Percentiles rank a stretch among this genome's conserved stretches.
These are phyloP conservation scores for Esperia sulphurella DNA, from an alignment of 2,888 invertebrate species.

Conservation along the genomic window DNA sequence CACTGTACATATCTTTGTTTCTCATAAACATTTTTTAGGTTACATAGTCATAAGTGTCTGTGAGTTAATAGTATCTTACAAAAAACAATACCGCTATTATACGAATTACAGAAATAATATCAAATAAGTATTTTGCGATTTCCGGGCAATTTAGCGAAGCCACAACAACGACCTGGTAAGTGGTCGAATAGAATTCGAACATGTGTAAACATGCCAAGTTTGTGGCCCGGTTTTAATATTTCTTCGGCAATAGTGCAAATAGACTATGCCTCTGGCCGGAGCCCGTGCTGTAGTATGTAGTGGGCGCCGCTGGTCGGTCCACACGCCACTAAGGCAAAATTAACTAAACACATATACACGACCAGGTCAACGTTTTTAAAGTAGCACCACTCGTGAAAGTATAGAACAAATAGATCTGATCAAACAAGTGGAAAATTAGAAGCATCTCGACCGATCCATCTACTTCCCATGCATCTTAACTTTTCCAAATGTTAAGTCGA, in stretches of 20 bases:
- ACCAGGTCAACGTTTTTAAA: conserved; percentile 71
- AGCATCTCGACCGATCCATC: conserved; percentile 23
- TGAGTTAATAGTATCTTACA: too few species aligned
- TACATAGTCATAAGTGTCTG: too few species aligned
- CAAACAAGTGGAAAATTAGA: conserved; percentile 63
- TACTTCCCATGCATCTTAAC: neutral
- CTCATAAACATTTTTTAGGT: too few species aligned
- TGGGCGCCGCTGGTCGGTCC: conserved; percentile 20
- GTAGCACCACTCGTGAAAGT: conserved; percentile 72
- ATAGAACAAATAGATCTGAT: conserved; percentile 63
- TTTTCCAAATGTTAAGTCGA: too few species aligned
- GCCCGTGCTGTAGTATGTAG: conserved; percentile 27
- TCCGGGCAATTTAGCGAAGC: conserved; percentile 37
- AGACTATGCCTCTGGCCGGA: conserved; percentile 30
- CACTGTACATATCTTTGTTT: too few species aligned
- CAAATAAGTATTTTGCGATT: conserved; percentile 28
- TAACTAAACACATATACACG: conserved; percentile 53
- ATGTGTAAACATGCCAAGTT: conserved; percentile 49
- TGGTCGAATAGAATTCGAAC: conserved; percentile 31
- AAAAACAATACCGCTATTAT: neutral
- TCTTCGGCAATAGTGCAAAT: conserved; percentile 46
- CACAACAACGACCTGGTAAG: conserved; percentile 31
- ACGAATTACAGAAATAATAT: conserved; percentile 33
- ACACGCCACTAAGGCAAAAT: conserved; percentile 49
- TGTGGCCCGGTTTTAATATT: conserved; percentile 56